phyloP scores from a whole-genome alignment of 2,888 invertebrate genomes.

The Dione vanillae region DNA sequence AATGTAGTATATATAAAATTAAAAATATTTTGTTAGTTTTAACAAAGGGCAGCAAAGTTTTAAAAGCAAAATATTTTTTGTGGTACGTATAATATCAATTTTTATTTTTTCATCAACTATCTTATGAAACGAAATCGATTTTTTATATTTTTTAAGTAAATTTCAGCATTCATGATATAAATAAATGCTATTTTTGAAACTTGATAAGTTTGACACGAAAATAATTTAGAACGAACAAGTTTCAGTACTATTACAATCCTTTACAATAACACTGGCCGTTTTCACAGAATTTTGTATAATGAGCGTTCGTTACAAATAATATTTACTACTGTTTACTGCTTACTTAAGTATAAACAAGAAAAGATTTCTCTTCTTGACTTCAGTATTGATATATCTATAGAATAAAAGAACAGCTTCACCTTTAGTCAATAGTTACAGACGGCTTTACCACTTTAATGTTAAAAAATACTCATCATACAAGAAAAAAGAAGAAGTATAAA shows the following conservation, averaged over 20 bases:
- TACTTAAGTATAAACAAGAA: constrained; percentile 31
- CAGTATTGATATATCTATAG: constrained; percentile 35
- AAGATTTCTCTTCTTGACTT: constrained; percentile 33
- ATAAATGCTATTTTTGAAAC: background rate
- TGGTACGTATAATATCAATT: background rate
- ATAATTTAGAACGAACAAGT: background rate
- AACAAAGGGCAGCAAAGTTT: too few species aligned
- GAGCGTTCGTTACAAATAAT: constrained; percentile 29
- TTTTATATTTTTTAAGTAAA: too few species aligned
- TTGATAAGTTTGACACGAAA: background rate
- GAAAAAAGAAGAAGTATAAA: background rate
- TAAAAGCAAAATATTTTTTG: too few species aligned
- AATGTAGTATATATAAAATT: too few species aligned
- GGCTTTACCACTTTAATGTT: constrained; percentile 17
- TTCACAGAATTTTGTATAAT: constrained; percentile 2
- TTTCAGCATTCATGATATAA: too few species aligned
- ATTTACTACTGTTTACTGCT: constrained; percentile 28
- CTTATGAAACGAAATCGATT: too few species aligned
- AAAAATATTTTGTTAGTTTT: too few species aligned
- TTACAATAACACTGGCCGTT: background rate
- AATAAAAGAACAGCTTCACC: constrained; percentile 31
- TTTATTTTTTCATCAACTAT: too few species aligned
- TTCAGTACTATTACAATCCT: background rate
- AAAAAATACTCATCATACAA: background rate
- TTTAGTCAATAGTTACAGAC: constrained; percentile 9